Base-by-base conservation (phyloP, 2,797 vertebrate genomes). In the Pipistrellus pipistrellus region DNA sequence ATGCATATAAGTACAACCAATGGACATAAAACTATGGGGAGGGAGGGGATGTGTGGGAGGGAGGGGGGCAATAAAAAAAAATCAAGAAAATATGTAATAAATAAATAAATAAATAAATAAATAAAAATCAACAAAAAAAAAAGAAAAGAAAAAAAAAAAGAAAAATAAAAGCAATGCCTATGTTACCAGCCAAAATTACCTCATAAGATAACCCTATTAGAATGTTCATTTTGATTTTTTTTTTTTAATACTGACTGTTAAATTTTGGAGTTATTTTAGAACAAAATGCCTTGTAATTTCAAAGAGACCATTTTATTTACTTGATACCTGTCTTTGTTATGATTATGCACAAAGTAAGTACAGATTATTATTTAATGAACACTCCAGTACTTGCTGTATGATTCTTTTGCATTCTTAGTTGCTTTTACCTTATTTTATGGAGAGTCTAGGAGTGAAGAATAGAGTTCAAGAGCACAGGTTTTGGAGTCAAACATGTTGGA, bases 171-270 rank as follows among this genome's bases (percentile, higher is more conserved):
- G 14, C 25, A 41, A 80, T 13, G 3, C 59, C 32, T 48, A 55
- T 2, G 2, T 13, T 75, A 23, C 51, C 75, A 84, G 23, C 46
- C 30, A 57, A 62, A 92, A 57, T 5, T 68, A 30, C 51, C 51
- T 91, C 35, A 15, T 66, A 51, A 90, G 44, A 80, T 94, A 89
- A 85, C 77, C 80, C 64, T 59, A n/a, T 80, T 51, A 83, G 38
- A 93, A 76, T 82, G 25, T 88, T 94, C 25, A 21, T 57, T 95
- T 91, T 86, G 44, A 75, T n/a, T 41, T 90, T 55, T 23, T 91
- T 91, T 92, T 41, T 35, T 13, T 38, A n/a, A 85, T 64, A 55
- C 2, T 3, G 14, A 88, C 55, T 76, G 25, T n/a, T 85, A 17
- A 41, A 57, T 69, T 77, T 89, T 84, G 55, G 57, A 92, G 59